Percentiles rank a stretch among this genome's conserved stretches.
Conservation (phyloP, 1,140 invertebrate species). For the Saccostrea cuccullata region DNA sequence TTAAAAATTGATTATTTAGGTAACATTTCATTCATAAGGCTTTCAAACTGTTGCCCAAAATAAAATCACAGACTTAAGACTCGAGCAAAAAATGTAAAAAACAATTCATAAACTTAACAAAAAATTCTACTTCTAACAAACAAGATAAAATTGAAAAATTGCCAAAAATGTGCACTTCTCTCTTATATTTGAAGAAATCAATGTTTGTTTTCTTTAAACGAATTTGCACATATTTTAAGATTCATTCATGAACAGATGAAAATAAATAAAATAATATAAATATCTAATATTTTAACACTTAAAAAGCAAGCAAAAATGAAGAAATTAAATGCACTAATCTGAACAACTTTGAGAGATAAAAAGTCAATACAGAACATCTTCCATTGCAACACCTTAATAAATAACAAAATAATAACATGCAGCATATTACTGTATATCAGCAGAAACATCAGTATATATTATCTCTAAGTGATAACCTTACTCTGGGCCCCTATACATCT, state of each 20-base stretch:
- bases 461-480: neutral
- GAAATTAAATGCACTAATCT: neutral
- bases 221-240: neutral
- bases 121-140: conserved; percentile 30
- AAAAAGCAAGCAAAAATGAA: conserved; percentile 4
- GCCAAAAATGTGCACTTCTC: neutral
- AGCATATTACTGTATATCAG: neutral
- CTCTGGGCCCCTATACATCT: neutral
- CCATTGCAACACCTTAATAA: neutral
- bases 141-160: neutral
- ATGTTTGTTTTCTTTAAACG: neutral
- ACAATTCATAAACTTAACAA: conserved; percentile 26
- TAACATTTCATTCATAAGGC: conserved; percentile 11
- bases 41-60: conserved; percentile 18
- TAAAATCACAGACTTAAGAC: conserved; percentile 27
- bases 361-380: neutral
- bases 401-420: neutral
- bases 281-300: neutral
- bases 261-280: conserved; percentile 9
- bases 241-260: neutral
- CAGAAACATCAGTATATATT: neutral
- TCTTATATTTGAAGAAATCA: neutral
- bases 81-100: conserved; percentile 11
- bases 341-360: neutral
- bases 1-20: conserved; percentile 26